phyloP scores from a whole-genome alignment of 2,888 invertebrate genomes.

The Tillus elongatus region DNA sequence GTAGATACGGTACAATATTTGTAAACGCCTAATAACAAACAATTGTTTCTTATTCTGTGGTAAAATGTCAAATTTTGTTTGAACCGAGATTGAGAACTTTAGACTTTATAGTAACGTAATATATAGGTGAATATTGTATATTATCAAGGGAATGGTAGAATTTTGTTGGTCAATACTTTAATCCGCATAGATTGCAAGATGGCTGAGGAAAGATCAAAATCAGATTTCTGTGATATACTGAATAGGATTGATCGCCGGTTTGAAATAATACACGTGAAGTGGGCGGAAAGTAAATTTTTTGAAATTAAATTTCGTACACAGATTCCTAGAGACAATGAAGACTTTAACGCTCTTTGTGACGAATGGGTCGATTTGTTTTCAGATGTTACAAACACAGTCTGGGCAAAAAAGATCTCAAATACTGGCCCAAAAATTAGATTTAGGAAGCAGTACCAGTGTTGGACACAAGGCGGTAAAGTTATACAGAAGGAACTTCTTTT shows the following conservation, averaged over 20 bases:
- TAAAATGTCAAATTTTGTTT: too few relatives aligned
- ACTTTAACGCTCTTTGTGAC: constrained; percentile 39
- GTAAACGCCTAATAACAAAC: too few relatives aligned
- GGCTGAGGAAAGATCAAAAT: constrained; percentile 29
- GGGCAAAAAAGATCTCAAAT: constrained; percentile 42
- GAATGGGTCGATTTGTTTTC: constrained; percentile 41
- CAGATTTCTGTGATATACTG: constrained; percentile 36
- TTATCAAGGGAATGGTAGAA: too few relatives aligned
- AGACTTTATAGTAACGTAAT: too few relatives aligned
- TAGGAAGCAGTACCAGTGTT: constrained; percentile 41
- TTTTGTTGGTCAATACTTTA: constrained; percentile 3
- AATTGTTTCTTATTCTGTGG: too few relatives aligned
- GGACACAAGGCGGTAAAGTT: constrained; percentile 36
- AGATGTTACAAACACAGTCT: constrained; percentile 36
- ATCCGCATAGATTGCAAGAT: background rate
- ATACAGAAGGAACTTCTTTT: constrained; percentile 39
- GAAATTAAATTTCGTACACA: constrained; percentile 39
- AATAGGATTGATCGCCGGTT: constrained; percentile 34
- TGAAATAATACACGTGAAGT: constrained; percentile 37
- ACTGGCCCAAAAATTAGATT: constrained; percentile 41
- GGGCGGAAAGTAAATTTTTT: constrained; percentile 35
- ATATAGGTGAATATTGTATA: too few relatives aligned
- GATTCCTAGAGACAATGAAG: constrained; percentile 35
- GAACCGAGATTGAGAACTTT: too few relatives aligned
- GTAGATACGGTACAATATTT: too few relatives aligned